These are phyloP conservation scores for Cinclus cinclus DNA, from an alignment of 2,113 vertebrate species.

Conservation along the genomic window DNA sequence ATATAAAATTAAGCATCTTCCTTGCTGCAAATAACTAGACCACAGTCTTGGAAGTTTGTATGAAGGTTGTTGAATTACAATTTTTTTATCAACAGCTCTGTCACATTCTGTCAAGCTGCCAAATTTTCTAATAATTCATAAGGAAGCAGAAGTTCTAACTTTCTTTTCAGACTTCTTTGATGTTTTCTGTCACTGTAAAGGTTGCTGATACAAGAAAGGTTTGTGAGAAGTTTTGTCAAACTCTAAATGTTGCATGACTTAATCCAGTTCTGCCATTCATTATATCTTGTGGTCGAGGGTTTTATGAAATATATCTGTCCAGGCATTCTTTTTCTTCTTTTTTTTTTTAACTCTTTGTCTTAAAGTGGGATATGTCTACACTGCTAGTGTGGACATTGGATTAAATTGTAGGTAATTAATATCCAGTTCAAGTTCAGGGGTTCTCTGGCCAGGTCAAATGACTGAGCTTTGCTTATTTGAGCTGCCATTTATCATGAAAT, in stretches of 20 bases:
- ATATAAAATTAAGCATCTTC: not conserved
- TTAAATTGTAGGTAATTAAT: not conserved
- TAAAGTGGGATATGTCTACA: not conserved
- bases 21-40: not conserved
- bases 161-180: not conserved
- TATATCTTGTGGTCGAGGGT: not conserved
- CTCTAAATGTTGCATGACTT: not conserved
- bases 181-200: not conserved
- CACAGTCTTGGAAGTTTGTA: not conserved
- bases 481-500: not conserved
- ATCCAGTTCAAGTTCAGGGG: not conserved
- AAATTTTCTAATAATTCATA: not conserved
- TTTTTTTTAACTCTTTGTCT: not conserved
- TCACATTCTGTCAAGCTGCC: not conserved
- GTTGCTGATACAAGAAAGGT: not conserved
- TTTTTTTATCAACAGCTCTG: not conserved
- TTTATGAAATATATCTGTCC: not conserved
- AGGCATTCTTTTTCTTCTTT: not conserved
- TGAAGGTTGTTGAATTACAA: not conserved
- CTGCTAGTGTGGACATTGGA: not conserved
- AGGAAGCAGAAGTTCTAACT: not conserved
- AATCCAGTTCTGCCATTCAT: not conserved
- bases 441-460: not conserved
- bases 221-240: not conserved
- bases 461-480: not conserved